Base-by-base conservation (phyloP, 2,888 invertebrate species). In the Corbicula japonica region DNA sequence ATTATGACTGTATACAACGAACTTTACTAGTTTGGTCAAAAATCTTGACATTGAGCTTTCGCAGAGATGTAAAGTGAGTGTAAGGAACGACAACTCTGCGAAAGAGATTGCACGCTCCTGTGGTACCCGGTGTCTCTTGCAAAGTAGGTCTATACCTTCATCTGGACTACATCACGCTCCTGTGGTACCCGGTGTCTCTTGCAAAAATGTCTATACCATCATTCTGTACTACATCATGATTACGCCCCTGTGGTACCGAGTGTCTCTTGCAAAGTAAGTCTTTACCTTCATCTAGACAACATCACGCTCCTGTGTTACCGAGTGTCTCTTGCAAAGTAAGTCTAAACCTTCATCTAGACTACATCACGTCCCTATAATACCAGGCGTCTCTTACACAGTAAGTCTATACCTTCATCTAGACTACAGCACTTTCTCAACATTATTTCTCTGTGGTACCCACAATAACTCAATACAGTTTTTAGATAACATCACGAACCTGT, bases 291-390 rank as follows among this genome's bases (percentile, higher is more conserved):
- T 6, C 48, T 72, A 8, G 68, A 62, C 26, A 63, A 50, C 34
- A 56, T 80, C 23, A 72, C 68, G 26, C 69, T 76, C 0, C 80
- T 73, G 0, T 69, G 60, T 10, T 80, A 72, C 41, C 80, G 76
- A 0, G 65, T 65, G 10, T 74, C 69, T 18, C 48, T 74, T n/a
- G 63, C 46, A 10, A 61, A 52, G 78, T 78, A 56, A 50, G 73
- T 72, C 21, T 10, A 8, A 15, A 21, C 21, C 23, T 50, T 50
- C 21, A 8, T 6, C 48, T 72, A 8, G 68, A 62, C 26, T 69
- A 50, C 34, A 56, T 80, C 23, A 72, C 68, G 26, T 72, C 80
- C 0, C 80, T 73, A 0, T 69, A 54, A 6, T 80, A 72, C 41
- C 80, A 76, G 0, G 65, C 60, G 10, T 74, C 69, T 18, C 48